Evolutionary conservation across 2,888 invertebrate genomes (phyloP), one percentile per base, ranked within the genome.

Genomic region (Pachliopta kotzebuea): DNA sequence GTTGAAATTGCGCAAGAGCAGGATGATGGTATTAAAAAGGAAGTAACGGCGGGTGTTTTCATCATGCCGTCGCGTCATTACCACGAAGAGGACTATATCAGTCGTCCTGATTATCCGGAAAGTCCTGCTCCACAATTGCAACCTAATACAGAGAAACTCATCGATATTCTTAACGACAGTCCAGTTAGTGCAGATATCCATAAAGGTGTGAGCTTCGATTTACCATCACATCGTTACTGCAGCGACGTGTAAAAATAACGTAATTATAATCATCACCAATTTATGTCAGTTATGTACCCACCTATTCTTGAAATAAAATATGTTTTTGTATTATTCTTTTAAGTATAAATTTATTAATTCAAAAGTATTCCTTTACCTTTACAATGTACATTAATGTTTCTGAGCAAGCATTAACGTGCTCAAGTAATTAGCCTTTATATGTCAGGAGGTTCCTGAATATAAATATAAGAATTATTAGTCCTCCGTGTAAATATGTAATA

Each of bases 81-180:
- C 55, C 79, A 84, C n/a, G 79, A 78, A 1, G 77, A 79, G 4
- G 84, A 86, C 21, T 87, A 84, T 52, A 75, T 80, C 18, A 81
- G 80, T 50, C 77, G 90, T 53, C 90, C 90, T 0, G 90, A 91
- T 68, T 91, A 89, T 53, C 90, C 90, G 0, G 90, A 90, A 70
- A 82, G 84, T 63, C 84, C 84, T 0, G 74, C 78, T 8, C 80
- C 77, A 1, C 68, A 74, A 24, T 69, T 80, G n/a, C 80, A 81
- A 45, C 72, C 79, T 0, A 84, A 77, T 23, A 82, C 80, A 1
- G 86, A 84, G 23, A 81, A 83, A 69, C 67, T 89, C 42, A 80
- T 88, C 55, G 83, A 88, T 49, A 81, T 88, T 52, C 75, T 89
- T 6, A 77, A 78, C 29, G 84, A 86, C 0, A 76, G 63, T 54